Percentiles rank a stretch among this genome's conserved stretches.
Conservation (phyloP, 2,888 invertebrate species). For the Mythimna ferrago region DNA sequence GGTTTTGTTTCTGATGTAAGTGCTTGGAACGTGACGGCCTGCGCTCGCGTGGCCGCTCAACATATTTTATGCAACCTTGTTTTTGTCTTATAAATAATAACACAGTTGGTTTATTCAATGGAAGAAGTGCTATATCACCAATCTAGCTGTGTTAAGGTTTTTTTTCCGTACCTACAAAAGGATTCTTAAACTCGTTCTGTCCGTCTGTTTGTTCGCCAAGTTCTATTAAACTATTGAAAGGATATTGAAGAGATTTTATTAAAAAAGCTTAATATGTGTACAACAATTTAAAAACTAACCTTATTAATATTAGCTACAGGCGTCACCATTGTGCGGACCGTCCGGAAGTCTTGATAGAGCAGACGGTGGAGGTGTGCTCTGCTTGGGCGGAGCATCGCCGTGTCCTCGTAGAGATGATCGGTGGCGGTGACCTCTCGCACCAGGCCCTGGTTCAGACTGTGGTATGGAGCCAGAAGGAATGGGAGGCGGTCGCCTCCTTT, state of each 20-base stretch:
- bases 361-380: too few species aligned
- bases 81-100: constrained; percentile 46
- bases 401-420: too few species aligned
- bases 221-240: neutral
- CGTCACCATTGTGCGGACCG: too few species aligned
- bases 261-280: neutral
- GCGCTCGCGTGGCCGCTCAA: constrained; percentile 14
- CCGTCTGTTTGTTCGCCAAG: neutral
- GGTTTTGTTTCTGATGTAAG: constrained; percentile 46
- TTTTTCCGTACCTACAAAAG: neutral
- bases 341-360: too few species aligned
- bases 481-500: too few species aligned
- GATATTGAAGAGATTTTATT: neutral
- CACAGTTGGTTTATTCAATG: constrained; percentile 10
- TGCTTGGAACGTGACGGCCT: constrained; percentile 35
- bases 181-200: neutral
- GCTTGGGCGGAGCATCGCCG: too few species aligned
- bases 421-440: too few species aligned
- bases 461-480: too few species aligned
- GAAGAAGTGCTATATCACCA: neutral
- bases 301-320: too few species aligned
- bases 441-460: too few species aligned
- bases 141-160: neutral
- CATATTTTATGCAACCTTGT: constrained; percentile 37
- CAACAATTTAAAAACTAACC: too few species aligned